Percentiles rank a stretch among this genome's conserved stretches.
Conservation (phyloP, 2,888 invertebrate genomes). For the Agelastica alni region DNA sequence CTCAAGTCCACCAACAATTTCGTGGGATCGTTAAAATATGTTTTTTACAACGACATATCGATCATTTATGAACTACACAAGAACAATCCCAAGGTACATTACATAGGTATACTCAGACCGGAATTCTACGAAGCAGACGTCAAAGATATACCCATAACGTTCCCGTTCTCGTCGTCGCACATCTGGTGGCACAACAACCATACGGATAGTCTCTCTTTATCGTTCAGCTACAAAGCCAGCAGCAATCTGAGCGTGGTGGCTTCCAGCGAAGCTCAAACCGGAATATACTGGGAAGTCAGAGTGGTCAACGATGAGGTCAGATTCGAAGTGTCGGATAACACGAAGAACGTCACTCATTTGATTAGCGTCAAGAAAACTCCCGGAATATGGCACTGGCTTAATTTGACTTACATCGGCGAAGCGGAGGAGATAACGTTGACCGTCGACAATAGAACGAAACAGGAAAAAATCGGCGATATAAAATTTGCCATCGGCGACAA, state of each 20-base stretch:
- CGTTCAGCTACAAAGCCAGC: slow-evolving; percentile 86
- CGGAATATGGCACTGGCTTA: slow-evolving; percentile 83
- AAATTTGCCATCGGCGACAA: slow-evolving; percentile 56
- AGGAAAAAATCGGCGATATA: slow-evolving; percentile 56
- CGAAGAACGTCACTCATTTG: slow-evolving; percentile 76
- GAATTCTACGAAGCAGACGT: slow-evolving; percentile 84
- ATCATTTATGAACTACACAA: slow-evolving; percentile 86
- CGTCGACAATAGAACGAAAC: slow-evolving; percentile 76
- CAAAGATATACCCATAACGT: slow-evolving; percentile 86
- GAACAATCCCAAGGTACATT: slow-evolving; percentile 76
- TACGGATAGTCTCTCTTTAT: slow-evolving; percentile 73
- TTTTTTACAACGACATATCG: slow-evolving; percentile 91
- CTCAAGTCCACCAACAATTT: slow-evolving; percentile 59
- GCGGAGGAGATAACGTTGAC: slow-evolving; percentile 63
- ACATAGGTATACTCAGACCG: slow-evolving; percentile 68
- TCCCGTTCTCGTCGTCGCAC: slow-evolving; percentile 88
- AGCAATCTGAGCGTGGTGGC: slow-evolving; percentile 80
- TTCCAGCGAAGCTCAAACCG: slow-evolving; percentile 77
- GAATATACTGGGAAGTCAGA: slow-evolving; percentile 88
- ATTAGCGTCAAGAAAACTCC: slow-evolving; percentile 81
- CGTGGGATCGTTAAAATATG: slow-evolving; percentile 85
- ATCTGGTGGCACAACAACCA: slow-evolving; percentile 86
- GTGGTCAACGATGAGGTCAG: slow-evolving; percentile 84
- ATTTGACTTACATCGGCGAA: slow-evolving; percentile 74
- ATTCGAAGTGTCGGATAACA: slow-evolving; percentile 77